Conservation (phyloP, 2,113 vertebrate species). For the Ochotona curzoniae region DNA sequence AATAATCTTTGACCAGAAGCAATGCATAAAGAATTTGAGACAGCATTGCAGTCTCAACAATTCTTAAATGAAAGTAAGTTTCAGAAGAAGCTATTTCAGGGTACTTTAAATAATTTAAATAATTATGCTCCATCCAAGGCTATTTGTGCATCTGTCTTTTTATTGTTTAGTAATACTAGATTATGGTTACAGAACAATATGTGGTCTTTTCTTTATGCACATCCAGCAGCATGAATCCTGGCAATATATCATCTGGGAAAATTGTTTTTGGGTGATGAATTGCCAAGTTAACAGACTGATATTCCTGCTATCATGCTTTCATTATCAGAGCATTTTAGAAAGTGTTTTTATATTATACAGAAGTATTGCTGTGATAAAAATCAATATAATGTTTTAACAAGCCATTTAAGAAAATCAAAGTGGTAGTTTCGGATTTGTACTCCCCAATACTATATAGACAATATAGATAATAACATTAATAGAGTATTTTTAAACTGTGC, state of each 20-base stretch:
- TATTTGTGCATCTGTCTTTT: constrained; percentile 78
- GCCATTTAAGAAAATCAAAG: constrained; percentile 52
- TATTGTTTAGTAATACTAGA: constrained; percentile 77
- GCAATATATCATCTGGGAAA: constrained; percentile 80
- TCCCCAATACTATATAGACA: neutral
- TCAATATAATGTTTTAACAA: constrained; percentile 71
- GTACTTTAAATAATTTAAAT: constrained; percentile 75
- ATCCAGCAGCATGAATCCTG: constrained; percentile 71
- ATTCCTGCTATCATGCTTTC: constrained; percentile 76
- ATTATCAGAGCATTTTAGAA: constrained; percentile 82
- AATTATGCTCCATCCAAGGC: constrained; percentile 70
- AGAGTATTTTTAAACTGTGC: neutral
- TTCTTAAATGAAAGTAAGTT: constrained; percentile 69
- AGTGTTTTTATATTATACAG: constrained; percentile 69
- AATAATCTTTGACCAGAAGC: constrained; percentile 47
- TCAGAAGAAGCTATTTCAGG: constrained; percentile 73
- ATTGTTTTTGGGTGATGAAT: constrained; percentile 83
- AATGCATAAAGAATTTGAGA: constrained; percentile 43
- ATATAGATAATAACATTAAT: neutral
- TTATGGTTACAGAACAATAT: constrained; percentile 75
- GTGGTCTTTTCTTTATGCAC: constrained; percentile 80
- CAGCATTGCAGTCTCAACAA: constrained; percentile 51
- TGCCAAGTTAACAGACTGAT: constrained; percentile 82
- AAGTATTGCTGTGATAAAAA: constrained; percentile 72
- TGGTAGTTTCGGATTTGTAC: constrained; percentile 54